These are phyloP conservation scores for Caracal caracal DNA, from an alignment of 2,113 vertebrate species.

Conservation along the genomic window DNA sequence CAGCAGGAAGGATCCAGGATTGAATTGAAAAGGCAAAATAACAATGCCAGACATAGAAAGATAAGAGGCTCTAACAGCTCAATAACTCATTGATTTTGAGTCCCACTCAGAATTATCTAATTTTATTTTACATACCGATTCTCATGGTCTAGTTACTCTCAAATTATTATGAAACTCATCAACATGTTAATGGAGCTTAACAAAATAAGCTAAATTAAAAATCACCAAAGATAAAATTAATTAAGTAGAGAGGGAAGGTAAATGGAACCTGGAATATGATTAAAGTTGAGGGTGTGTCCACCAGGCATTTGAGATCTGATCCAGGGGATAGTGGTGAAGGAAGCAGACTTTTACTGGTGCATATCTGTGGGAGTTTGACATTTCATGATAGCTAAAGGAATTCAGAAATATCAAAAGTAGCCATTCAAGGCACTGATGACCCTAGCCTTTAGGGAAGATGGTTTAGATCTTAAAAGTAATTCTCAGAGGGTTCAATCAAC, in stretches of 20 bases:
- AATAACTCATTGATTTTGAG: conserved; percentile 29
- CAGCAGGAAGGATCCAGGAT: not conserved
- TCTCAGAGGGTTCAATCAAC: not conserved
- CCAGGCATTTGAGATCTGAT: not conserved
- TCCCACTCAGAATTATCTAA: not conserved
- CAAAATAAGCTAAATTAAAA: conserved; percentile 13
- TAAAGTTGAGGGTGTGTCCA: not conserved
- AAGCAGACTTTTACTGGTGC: not conserved
- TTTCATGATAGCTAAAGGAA: not conserved
- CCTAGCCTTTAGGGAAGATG: not conserved
- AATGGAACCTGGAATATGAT: not conserved
- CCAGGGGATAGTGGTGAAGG: not conserved
- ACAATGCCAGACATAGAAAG: not conserved
- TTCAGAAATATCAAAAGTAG: not conserved
- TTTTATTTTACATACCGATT: conserved; percentile 22
- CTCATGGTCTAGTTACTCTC: not conserved
- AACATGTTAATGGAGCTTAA: not conserved
- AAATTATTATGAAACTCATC: not conserved
- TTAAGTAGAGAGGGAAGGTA: not conserved
- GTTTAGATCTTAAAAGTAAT: not conserved
- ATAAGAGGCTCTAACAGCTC: not conserved
- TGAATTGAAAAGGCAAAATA: conserved; percentile 20
- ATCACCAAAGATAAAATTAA: not conserved
- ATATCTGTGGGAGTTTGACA: not conserved
- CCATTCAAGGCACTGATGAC: not conserved